Base-by-base conservation (phyloP, 1,140 invertebrate species). In the Tetramorium alpestre region DNA sequence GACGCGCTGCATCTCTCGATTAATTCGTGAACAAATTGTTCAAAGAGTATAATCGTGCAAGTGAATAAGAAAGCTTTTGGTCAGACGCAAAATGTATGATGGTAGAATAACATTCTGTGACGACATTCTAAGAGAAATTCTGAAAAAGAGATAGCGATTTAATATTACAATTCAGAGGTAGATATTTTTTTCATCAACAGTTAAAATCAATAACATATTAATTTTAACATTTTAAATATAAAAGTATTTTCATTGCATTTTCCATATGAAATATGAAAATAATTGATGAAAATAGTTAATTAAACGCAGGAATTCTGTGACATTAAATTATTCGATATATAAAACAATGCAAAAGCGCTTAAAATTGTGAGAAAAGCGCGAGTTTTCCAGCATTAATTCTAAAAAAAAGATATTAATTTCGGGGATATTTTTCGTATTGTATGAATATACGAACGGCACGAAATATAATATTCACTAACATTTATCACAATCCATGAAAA, bases 261-360 rank as follows among this genome's bases (percentile, higher is more conserved):
- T 47, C 18, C 56, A 58, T 56, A 58, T 56, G 1, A 65, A 65
- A 78, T 65, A 22, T 33, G 16, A 8, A 49, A 78, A 65, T 18
- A 64, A 64, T 78, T 78, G 6, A 6, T 33, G 2, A 78, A 33
- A 77, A 44, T 18, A 77, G 25, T 77, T 64, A 47, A 78, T 78
- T 65, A 60, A 76, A 60, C 8, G 44, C n/a, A 76, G 38, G 5
- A 60, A 60, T 60, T 76, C 5, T 76, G n/a, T 58, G 54, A 56
- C 22, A 60, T 49, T 72, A 72, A 51, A 75, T 78, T 78, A 33
- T 62, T 47, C 16, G 3, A 10, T 47, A 10, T 76, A 7, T 62
- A 47, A 78, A 76, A 76, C 51, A 73, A 33, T 54, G 8, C 25
- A 76, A 75, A 73, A 41, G 51, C 13, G 7, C 22, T 60, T 60